These are phyloP conservation scores for Neosilurus mollespiculum DNA, from an alignment of 2,797 vertebrate genomes.

Conservation along the genomic window DNA sequence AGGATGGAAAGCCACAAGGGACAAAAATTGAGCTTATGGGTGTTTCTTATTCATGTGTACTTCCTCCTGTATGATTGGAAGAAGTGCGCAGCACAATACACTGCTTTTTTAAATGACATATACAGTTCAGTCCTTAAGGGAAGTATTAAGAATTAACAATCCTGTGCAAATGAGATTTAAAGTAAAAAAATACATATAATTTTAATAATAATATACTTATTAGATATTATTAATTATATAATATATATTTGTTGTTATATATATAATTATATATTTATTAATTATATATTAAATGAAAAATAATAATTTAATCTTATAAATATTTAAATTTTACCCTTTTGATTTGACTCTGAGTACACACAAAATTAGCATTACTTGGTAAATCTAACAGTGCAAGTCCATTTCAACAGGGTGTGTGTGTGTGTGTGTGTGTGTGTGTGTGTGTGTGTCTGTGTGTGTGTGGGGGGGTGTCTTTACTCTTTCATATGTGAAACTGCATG, in stretches of 20 bases:
- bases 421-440: accelerated
- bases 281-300: no score
- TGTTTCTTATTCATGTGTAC: background rate
- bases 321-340: background rate
- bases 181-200: background rate
- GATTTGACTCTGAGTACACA: background rate
- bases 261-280: background rate
- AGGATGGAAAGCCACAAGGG: no score
- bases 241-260: no score
- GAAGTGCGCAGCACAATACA: no score
- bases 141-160: background rate
- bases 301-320: background rate
- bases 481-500: background rate
- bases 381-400: background rate
- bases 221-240: no score
- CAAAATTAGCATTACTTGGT: background rate
- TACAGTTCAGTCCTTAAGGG: background rate
- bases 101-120: no score
- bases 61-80: background rate
- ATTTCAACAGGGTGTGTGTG: background rate
- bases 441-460: no score
- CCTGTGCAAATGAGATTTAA: background rate
- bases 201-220: no score
- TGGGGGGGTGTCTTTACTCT: no score
- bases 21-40: no score